Base-by-base conservation (phyloP, 2,113 vertebrate genomes). In the Clarias batrachus region DNA sequence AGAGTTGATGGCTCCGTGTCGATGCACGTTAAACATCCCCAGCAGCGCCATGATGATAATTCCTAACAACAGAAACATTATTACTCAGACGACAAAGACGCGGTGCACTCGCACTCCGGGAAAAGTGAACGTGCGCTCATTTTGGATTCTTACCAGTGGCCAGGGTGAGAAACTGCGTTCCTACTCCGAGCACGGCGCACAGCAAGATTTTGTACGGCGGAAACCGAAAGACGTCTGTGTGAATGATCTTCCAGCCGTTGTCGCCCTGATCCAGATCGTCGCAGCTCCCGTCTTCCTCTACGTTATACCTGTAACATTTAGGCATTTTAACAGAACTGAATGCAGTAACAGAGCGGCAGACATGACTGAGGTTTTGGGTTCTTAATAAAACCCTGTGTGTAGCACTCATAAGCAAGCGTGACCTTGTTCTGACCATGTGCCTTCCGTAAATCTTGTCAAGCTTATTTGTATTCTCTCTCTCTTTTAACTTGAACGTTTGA, bases 231-330 rank as follows among this genome's bases (percentile, higher is more conserved):
- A 98, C 97, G 9, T 98, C 97, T 0, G 97, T 97, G 91, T 97
- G 97, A 85, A 98, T 97, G 90, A 97, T 97, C 93, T 98, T 98
- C 97, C 97, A 98, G 90, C 97, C 97, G 1, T 97, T 97, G 92
- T 98, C 97, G 60, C 96, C 96, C 89, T 97, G 97, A 89, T 98
- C 97, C 91, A 97, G 94, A 87, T 97, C 97, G 25, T 98, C 97
- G 10, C 95, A 94, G 62, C 93, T 92, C 0, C 96, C 96, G 56
- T 98, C 97, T 89, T 98, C 97, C 81, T 97, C 97, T 73, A 97
- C 93, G 74, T 97, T 97, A 92, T 98, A 98, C 85, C 95, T 95
- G 87, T 3, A 59, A 79, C 27, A 30, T n/a, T n/a, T 56, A 56
- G 0, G 27, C 25, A 27, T 8, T 27, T 8, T 60, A 81, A 27